Base-by-base conservation (phyloP, 37 sponge, comb jelly and placozoan species). In the Agelas oroides region DNA sequence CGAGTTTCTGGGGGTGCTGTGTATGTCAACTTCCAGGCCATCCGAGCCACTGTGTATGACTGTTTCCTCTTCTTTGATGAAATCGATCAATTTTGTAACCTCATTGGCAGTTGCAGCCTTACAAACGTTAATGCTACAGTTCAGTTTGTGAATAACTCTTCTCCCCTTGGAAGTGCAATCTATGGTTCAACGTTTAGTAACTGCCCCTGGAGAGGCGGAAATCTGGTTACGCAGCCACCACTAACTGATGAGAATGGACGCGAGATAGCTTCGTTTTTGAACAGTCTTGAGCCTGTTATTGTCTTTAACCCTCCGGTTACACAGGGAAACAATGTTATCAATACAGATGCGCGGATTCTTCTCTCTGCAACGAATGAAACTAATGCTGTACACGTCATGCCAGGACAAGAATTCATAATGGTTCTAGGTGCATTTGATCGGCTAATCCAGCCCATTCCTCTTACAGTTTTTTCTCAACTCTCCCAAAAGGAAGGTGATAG, bases 11-110 rank as follows among this genome's bases (percentile, higher is more conserved):
- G 88, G 35, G 88, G 88, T 14, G 88, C 88, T 23, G 33, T 87
- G 1, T 78, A 73, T 53, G 73, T 78, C 33, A 60, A 58, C 19
- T 79, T 66, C 65, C 35, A 34, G 5, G 34, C 52, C 52, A 30
- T 23, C 14, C 30, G 37, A 16, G 15, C 46, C 39, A 75, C 36
- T 32, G 12, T 12, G 46, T 73, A 78, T 34, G 80, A 78, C 31
- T 87, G 88, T 58, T 87, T 80, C 75, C 19, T 87, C 31, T 87
- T 75, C 63, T 72, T 86, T 54, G 87, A 79, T 8, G 27, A 37
- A 30, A 37, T 86, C 13, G 66, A 86, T 31, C 17, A 30, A 8
- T 18, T 61, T 25, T 86, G 87, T 59, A 19, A 17, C 25, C 58
- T 5, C 19, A 35, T 16, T 21, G 6, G 35, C 16, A 17, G 0